Evolutionary conservation across 2,113 vertebrate genomes (phyloP), one percentile per base, ranked within the genome.

Genomic region (Percina caprodes): DNA sequence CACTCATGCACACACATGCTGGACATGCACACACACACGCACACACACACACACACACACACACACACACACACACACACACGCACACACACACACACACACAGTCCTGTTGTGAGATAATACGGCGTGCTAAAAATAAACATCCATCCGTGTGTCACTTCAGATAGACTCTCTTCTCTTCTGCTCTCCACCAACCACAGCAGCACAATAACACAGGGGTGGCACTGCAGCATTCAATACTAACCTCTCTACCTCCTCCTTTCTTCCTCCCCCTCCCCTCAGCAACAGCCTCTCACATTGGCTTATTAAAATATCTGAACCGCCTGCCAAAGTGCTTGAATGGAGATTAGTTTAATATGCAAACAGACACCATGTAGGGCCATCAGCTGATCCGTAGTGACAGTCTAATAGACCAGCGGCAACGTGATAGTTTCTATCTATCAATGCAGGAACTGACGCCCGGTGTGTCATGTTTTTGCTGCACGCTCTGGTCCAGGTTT

Each of bases 81-180:
- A 39, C 66, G 4, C 19, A 7, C 21, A 21, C 62, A 52, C 55
- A 56, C 82, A 77, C 78, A 80, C 82, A 81, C 68, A 86, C 56
- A 49, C 63, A 54, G 69, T 63, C 78, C 85, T 74, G 81, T 69
- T 89, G 86, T 91, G 88, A 93, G 91, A 94, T 92, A 92, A 92
- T 92, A 91, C 73, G 77, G 56, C n/a, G 30, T 69, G 89, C 89
- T 93, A 93, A 93, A 93, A 94, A 94, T 93, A 94, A 93, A 93
- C 91, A 91, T 84, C 89, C 81, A 90, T 81, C 91, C 81, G 4
- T 80, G 83, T 94, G 92, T 93, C 93, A 94, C 92, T 91, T 93
- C 89, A 91, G 91, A 93, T 94, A 88, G 70, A 90, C 70, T 90
- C 82, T 69, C 46, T 21, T 69, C 73, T 88, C 68, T 82, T 75